phyloP scores from a whole-genome alignment of 2,888 invertebrate species.

The Agrotis exclamationis region DNA sequence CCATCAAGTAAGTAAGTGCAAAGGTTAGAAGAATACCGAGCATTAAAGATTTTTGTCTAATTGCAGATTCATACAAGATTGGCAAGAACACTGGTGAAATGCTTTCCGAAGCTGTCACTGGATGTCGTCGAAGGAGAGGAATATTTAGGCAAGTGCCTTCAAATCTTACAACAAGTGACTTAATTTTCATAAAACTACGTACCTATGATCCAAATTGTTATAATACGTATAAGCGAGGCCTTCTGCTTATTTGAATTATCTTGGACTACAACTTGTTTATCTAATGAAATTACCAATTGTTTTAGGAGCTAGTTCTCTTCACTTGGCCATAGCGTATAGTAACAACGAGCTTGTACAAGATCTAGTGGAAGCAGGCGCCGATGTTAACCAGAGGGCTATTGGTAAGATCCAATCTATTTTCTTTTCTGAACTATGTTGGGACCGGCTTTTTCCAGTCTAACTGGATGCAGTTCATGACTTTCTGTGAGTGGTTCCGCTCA shows the following conservation, averaged over 20 bases:
- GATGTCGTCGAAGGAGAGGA: slow-evolving; percentile 99
- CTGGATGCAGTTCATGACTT: too few relatives aligned
- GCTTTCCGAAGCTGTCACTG: slow-evolving; percentile 97
- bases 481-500: too few relatives aligned
- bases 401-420: slow-evolving; percentile 87
- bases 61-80: slow-evolving; percentile 93
- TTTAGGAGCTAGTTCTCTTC: slow-evolving; percentile 96
- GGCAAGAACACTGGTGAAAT: slow-evolving; percentile 96
- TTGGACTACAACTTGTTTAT: too few relatives aligned
- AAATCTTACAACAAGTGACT: too few relatives aligned
- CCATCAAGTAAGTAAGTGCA: not conserved
- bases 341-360: slow-evolving; percentile 98
- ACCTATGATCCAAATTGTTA: too few relatives aligned
- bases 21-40: not conserved
- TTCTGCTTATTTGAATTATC: too few relatives aligned
- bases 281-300: not conserved
- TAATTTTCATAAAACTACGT: too few relatives aligned
- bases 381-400: slow-evolving; percentile 97
- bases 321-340: slow-evolving; percentile 98
- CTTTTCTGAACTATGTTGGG: too few relatives aligned
- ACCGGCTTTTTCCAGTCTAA: too few relatives aligned
- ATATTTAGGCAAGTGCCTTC: slow-evolving; percentile 94
- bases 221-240: too few relatives aligned
- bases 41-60: slow-evolving; percentile 32
- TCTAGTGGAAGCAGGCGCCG: slow-evolving; percentile 97